Evolutionary conservation across 2,113 vertebrate species (phyloP).

Genomic region (Trichomycterus rosablanca): DNA sequence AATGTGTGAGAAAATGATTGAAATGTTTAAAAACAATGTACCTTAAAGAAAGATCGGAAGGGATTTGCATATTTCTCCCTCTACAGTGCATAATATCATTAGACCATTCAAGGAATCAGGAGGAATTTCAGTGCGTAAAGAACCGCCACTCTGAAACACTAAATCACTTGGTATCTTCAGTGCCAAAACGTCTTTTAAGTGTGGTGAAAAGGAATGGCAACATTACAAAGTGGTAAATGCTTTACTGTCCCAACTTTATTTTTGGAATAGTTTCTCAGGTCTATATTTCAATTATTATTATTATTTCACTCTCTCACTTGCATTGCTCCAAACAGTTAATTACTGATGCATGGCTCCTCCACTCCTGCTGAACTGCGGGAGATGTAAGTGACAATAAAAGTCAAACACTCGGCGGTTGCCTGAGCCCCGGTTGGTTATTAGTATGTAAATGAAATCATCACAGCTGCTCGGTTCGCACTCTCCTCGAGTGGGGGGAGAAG

Average conservation of each 20-base stretch:
- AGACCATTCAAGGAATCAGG: too few species aligned
- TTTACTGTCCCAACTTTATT: not conserved
- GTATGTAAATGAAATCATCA: conserved; percentile 93
- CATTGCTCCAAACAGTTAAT: conserved; percentile 91
- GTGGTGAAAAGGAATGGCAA: too few species aligned
- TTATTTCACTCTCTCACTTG: conserved; percentile 71
- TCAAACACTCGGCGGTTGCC: conserved; percentile 83
- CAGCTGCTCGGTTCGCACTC: conserved; percentile 86
- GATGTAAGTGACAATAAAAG: conserved; percentile 76
- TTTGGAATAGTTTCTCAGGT: not conserved
- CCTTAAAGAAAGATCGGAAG: too few species aligned
- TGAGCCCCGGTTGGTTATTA: conserved; percentile 88
- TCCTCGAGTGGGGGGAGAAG: conserved; percentile 68
- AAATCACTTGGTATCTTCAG: too few species aligned
- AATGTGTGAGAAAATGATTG: too few species aligned
- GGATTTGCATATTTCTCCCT: too few species aligned
- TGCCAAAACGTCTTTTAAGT: too few species aligned
- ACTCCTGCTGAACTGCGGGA: conserved; percentile 83
- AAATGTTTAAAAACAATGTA: too few species aligned
- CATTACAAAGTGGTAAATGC: too few species aligned
- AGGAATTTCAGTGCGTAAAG: too few species aligned
- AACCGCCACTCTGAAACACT: accelerated
- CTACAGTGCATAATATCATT: too few species aligned
- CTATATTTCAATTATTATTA: not conserved
- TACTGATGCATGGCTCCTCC: conserved; percentile 72